phyloP scores from a whole-genome alignment of 1,140 invertebrate species.

The roundworm (Caenorhabditis elegans) region WBcel235 BX284604.4:11004001-11004500 shows the following conservation, averaged over 20 bases:
- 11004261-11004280: slow-evolving; percentile 17
- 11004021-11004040: too few relatives aligned
- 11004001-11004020: too few relatives aligned
- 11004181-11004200: background rate
- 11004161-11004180: too few relatives aligned
- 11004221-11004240: background rate
- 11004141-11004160: too few relatives aligned
- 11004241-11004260: slow-evolving; percentile 19
- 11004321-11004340: slow-evolving; percentile 12
- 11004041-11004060: too few relatives aligned
- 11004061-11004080: too few relatives aligned
- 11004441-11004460: slow-evolving; percentile 14
- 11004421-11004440: slow-evolving; percentile 19
- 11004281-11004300: background rate
- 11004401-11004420: slow-evolving; percentile 2
- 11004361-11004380: slow-evolving; percentile 5
- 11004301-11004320: slow-evolving; percentile 12
- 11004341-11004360: background rate
- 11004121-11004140: too few relatives aligned
- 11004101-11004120: too few relatives aligned
- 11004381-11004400: background rate
- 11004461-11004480: background rate
- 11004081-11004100: too few relatives aligned
- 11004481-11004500: slow-evolving; percentile 1
- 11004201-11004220: background rate